These are phyloP conservation scores for Lethrus apterus DNA, from an alignment of 1,140 invertebrate genomes.

Conservation along the genomic window DNA sequence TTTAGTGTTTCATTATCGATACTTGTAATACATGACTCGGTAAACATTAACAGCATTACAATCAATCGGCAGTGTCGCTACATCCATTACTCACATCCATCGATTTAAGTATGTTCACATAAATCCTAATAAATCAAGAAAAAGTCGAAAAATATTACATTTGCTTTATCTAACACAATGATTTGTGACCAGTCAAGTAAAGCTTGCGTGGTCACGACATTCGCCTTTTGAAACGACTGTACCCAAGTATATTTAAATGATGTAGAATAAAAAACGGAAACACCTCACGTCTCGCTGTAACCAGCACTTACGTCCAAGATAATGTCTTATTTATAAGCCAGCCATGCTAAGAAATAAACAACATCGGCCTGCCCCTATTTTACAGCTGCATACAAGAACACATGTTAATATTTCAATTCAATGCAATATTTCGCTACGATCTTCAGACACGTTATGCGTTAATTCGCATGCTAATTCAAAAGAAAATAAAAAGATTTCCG, in stretches of 20 bases:
- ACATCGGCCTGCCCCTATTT: constrained; percentile 16
- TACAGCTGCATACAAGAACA: constrained; percentile 15
- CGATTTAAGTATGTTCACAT: no score
- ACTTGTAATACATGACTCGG: no score
- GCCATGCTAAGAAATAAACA: constrained; percentile 24
- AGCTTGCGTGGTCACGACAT: constrained; percentile 7
- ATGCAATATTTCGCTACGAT: background rate
- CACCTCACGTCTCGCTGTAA: constrained; percentile 36
- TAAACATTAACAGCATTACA: no score
- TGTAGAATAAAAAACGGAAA: constrained; percentile 33
- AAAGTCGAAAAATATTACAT: no score
- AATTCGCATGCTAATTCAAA: no score
- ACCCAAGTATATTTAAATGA: constrained; percentile 28
- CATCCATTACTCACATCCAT: no score
- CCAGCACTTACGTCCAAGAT: constrained; percentile 34
- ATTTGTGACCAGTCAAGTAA: no score
- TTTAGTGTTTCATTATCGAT: no score
- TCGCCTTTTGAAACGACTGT: constrained; percentile 10
- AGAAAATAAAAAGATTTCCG: no score
- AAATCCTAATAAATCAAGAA: no score
- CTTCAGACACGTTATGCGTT: background rate
- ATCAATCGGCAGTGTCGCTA: no score
- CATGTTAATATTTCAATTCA: constrained; percentile 13
- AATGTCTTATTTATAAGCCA: constrained; percentile 38
- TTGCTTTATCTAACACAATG: no score